phyloP scores from a whole-genome alignment of 2,797 vertebrate genomes.

The Acanthopagrus latus region DNA sequence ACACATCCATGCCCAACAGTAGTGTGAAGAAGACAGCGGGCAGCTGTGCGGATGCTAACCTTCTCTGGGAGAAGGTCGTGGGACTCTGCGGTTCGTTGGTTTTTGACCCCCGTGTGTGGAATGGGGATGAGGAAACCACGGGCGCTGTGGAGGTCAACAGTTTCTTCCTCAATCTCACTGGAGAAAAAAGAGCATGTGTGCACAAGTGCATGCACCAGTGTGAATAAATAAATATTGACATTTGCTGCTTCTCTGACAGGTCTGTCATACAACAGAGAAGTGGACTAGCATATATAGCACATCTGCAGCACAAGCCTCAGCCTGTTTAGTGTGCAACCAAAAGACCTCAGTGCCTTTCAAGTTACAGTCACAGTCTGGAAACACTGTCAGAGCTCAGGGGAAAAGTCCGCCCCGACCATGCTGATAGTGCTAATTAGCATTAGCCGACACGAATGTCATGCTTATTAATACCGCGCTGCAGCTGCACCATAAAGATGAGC shows the following conservation, averaged over 20 bases:
- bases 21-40: conserved; percentile 45
- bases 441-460: conserved; percentile 36
- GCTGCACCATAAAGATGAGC: conserved; percentile 42
- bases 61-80: conserved; percentile 52
- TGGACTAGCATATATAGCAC: background rate
- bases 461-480: conserved; percentile 46
- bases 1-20: conserved; percentile 12
- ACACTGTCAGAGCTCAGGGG: conserved; percentile 23
- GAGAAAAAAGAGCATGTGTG: background rate
- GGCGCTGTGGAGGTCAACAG: conserved; percentile 35
- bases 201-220: background rate
- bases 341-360: conserved; percentile 22
- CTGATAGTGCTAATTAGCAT: conserved; percentile 62
- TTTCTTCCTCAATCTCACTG: conserved; percentile 34
- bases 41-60: conserved; percentile 44
- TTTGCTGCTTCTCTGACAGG: background rate
- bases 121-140: conserved; percentile 54
- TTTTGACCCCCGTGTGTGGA: conserved; percentile 53
- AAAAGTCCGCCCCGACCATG: conserved; percentile 27
- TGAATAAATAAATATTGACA: conserved; percentile 4
- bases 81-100: conserved; percentile 30
- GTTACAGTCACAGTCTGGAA: conserved; percentile 23
- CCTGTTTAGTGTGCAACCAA: conserved; percentile 1
- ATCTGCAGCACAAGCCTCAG: conserved; percentile 17
- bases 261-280: conserved; percentile 10